Conservation (phyloP, 2,113 vertebrate genomes). For the Mola mola region DNA sequence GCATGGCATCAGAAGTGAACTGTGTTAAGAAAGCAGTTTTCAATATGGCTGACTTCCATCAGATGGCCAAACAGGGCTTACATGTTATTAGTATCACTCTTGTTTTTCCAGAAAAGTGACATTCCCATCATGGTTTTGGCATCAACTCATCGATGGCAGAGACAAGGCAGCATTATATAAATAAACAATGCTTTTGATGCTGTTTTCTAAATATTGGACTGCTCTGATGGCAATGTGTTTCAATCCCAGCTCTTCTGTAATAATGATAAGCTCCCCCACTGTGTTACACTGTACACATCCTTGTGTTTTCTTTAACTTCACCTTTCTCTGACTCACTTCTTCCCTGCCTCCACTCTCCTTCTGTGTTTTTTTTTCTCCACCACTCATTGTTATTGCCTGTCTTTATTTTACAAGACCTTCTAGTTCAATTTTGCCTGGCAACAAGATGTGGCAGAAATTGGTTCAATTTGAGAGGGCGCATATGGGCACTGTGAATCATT, state of each 20-base stretch:
- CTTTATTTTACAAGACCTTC: constrained; percentile 53
- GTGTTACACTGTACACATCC: constrained; percentile 11
- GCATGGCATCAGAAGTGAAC: constrained; percentile 47
- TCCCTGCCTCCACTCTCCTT: constrained; percentile 14
- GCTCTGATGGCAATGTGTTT: constrained; percentile 18
- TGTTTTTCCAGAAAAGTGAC: constrained; percentile 13
- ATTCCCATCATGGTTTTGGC: constrained; percentile 33
- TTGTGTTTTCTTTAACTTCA: constrained; percentile 57
- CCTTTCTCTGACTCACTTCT: constrained; percentile 37
- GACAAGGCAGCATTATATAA: constrained; percentile 19
- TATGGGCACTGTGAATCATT: constrained; percentile 74
- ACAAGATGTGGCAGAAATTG: constrained; percentile 67
- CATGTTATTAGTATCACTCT: constrained; percentile 16
- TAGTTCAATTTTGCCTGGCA: constrained; percentile 67
- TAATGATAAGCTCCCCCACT: background rate
- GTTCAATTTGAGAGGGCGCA: constrained; percentile 60
- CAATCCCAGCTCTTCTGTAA: background rate
- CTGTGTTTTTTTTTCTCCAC: constrained; percentile 6
- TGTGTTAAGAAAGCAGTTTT: constrained; percentile 40
- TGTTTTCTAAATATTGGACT: constrained; percentile 12
- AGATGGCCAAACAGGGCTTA: constrained; percentile 32
- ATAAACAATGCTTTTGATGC: constrained; percentile 31
- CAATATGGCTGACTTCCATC: constrained; percentile 42
- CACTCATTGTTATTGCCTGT: constrained; percentile 31
- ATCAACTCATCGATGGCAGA: constrained; percentile 26